Evolutionary conservation across 2,888 invertebrate species (phyloP).

Genomic region (Labia minor): DNA sequence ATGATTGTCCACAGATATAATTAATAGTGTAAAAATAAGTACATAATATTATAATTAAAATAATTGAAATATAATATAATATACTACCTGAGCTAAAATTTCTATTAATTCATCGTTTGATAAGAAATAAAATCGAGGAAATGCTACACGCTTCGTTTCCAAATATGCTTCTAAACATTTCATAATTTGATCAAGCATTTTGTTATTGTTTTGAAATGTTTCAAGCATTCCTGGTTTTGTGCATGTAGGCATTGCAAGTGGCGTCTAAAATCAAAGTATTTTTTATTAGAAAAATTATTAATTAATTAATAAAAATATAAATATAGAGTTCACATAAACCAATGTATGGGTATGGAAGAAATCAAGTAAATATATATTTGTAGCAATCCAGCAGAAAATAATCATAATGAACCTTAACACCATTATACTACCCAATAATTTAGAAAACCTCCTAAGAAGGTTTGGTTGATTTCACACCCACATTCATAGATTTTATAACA

Average conservation of each 20-base stretch:
- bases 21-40: background rate
- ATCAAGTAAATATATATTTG: too few species aligned
- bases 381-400: too few species aligned
- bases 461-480: too few species aligned
- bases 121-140: conserved; percentile 80
- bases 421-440: too few species aligned
- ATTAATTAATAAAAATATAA: too few species aligned
- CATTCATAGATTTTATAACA: too few species aligned
- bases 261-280: conserved; percentile 42
- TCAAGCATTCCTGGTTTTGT: conserved; percentile 60
- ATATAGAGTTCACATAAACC: too few species aligned
- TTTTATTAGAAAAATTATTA: background rate
- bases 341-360: too few species aligned
- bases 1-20: conserved; percentile 13
- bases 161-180: conserved; percentile 82
- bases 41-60: background rate
- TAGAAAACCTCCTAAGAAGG: too few species aligned
- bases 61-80: conserved; percentile 7
- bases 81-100: conserved; percentile 70
- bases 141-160: conserved; percentile 77
- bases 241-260: conserved; percentile 70
- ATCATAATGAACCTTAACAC: too few species aligned
- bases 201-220: conserved; percentile 59
- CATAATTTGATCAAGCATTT: conserved; percentile 74
- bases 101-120: conserved; percentile 83